Conservation (phyloP, 2,888 invertebrate genomes). For the Epistrophe grossulariae region DNA sequence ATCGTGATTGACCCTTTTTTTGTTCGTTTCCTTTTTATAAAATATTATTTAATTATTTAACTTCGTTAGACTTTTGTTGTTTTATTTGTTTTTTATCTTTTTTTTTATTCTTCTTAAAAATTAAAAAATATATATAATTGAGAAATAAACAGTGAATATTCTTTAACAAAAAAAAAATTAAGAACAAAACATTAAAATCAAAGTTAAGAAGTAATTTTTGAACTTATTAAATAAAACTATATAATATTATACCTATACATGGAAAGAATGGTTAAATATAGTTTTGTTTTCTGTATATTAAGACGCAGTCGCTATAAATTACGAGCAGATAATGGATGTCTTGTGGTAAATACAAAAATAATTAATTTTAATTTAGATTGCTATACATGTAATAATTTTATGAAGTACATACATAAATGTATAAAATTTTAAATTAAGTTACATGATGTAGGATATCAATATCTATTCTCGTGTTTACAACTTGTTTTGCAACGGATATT, state of each 20-base stretch:
- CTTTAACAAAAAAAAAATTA: neutral
- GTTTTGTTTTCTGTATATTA: slow-evolving; percentile 76
- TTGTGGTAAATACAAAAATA: slow-evolving; percentile 45
- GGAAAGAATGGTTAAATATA: slow-evolving; percentile 76
- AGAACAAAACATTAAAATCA: neutral
- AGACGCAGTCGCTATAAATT: slow-evolving; percentile 78
- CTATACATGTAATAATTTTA: too few relatives aligned
- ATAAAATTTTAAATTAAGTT: too few relatives aligned
- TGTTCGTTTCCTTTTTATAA: too few relatives aligned
- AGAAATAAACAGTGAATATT: neutral
- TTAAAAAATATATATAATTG: neutral
- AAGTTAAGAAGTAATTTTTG: neutral
- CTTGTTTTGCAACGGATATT: too few relatives aligned
- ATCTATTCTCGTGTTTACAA: too few relatives aligned
- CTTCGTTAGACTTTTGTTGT: neutral
- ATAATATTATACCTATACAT: slow-evolving; percentile 24
- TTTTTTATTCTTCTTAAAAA: neutral
- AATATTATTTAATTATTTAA: neutral
- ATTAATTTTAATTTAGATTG: too few relatives aligned
- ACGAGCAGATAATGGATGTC: slow-evolving; percentile 50
- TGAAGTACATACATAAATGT: too few relatives aligned
- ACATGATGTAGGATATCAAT: too few relatives aligned
- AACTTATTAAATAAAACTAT: slow-evolving; percentile 38
- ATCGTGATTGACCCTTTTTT: neutral
- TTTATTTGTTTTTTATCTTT: neutral